These are phyloP conservation scores for Herpailurus yagouaroundi DNA, from an alignment of 2,113 vertebrate species.

Conservation along the genomic window DNA sequence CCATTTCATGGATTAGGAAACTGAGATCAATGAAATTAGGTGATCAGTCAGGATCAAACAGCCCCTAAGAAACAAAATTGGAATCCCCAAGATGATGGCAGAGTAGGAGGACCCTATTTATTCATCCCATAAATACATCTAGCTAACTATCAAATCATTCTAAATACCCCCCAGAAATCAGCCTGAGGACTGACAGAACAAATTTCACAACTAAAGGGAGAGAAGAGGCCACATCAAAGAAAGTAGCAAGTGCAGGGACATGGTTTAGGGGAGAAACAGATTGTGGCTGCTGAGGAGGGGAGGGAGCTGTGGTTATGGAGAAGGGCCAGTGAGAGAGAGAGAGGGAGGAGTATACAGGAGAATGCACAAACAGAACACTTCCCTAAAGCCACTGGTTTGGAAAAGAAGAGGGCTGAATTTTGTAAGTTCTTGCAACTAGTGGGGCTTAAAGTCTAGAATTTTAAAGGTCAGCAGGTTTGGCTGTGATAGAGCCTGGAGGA, in stretches of 20 bases:
- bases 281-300: no score
- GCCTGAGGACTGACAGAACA: no score
- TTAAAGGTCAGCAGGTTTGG: neutral
- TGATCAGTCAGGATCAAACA: neutral
- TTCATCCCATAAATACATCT: neutral
- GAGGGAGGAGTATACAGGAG: neutral
- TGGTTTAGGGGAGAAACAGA: no score
- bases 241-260: no score
- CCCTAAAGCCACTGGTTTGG: neutral
- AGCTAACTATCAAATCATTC: neutral
- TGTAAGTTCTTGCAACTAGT: neutral
- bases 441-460: neutral
- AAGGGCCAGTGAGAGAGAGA: neutral
- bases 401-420: neutral
- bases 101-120: neutral
- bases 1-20: neutral
- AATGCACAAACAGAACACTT: neutral
- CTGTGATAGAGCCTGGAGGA: neutral
- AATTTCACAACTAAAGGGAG: no score
- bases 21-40: neutral
- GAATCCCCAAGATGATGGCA: neutral
- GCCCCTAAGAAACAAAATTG: conserved; percentile 6
- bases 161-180: neutral
- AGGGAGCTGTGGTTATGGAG: no score
- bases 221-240: no score